These are phyloP conservation scores for Neomorphus geoffroyi DNA, from an alignment of 2,797 vertebrate species.

Conservation along the genomic window DNA sequence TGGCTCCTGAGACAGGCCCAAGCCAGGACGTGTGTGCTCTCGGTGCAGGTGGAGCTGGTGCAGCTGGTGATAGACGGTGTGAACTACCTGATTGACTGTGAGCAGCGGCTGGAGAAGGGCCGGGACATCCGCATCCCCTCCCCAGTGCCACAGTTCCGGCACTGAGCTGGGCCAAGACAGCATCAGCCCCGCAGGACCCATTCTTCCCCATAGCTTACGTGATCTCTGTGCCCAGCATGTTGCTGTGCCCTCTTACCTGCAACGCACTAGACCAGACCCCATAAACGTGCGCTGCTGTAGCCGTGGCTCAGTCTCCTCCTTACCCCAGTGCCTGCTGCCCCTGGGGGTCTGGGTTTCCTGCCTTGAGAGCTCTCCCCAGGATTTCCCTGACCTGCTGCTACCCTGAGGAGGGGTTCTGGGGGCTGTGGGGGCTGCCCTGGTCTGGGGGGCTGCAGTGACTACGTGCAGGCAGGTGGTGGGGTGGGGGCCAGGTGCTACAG, in stretches of 20 bases:
- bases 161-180: constrained; percentile 44
- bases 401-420: background rate
- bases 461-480: accelerated
- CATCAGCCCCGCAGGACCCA: background rate
- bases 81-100: constrained; percentile 95
- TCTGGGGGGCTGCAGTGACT: too few relatives aligned
- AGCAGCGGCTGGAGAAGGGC: constrained; percentile 92
- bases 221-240: constrained; percentile 41
- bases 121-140: constrained; percentile 94
- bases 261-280: background rate
- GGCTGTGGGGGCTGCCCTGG: background rate
- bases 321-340: background rate
- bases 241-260: background rate
- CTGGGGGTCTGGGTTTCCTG: background rate
- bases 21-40: background rate
- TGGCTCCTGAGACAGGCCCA: background rate
- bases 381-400: background rate
- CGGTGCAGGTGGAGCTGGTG: constrained; percentile 90
- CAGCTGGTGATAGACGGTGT: constrained; percentile 95
- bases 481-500: background rate
- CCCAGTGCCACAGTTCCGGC: constrained; percentile 73
- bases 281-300: constrained; percentile 45
- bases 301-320: background rate
- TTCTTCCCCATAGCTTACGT: background rate
- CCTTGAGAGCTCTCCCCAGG: background rate